Evolutionary conservation across 2,888 invertebrate species (phyloP).

Genomic region (Galerucella calmariensis): DNA sequence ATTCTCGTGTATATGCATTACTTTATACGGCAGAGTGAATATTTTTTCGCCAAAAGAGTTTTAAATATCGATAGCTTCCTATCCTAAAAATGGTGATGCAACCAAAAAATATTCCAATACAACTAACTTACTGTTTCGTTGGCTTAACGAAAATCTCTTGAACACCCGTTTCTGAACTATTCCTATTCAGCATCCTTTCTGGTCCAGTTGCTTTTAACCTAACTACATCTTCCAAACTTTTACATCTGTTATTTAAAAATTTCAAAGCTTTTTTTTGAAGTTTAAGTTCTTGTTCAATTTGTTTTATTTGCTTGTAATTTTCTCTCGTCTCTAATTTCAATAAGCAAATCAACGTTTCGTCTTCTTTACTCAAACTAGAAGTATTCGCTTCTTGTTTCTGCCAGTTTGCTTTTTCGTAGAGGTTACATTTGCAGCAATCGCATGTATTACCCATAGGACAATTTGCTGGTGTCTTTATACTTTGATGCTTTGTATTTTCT

Average conservation of each 20-base stretch:
- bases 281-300: constrained; percentile 41
- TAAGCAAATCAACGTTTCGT: constrained; percentile 38
- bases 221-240: constrained; percentile 21
- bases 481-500: not conserved
- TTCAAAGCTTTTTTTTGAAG: constrained; percentile 39
- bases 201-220: not conserved
- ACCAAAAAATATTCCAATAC: too few species aligned
- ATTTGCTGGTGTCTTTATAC: not conserved
- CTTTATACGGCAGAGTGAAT: too few species aligned
- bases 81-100: too few species aligned
- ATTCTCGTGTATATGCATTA: too few species aligned
- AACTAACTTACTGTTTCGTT: not conserved
- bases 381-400: constrained; percentile 1
- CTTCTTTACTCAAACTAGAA: constrained; percentile 16
- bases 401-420: constrained; percentile 7
- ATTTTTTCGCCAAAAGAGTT: too few species aligned
- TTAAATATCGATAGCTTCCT: too few species aligned
- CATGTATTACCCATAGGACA: not conserved
- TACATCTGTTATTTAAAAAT: constrained; percentile 24
- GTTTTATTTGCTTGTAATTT: constrained; percentile 42
- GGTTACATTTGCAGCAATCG: constrained; percentile 5
- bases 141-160: not conserved
- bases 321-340: constrained; percentile 44
- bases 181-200: not conserved
- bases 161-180: not conserved